Evolutionary conservation across 2,888 invertebrate species (phyloP), one percentile per base, ranked within the genome.

Genomic region (Nomada flava): DNA sequence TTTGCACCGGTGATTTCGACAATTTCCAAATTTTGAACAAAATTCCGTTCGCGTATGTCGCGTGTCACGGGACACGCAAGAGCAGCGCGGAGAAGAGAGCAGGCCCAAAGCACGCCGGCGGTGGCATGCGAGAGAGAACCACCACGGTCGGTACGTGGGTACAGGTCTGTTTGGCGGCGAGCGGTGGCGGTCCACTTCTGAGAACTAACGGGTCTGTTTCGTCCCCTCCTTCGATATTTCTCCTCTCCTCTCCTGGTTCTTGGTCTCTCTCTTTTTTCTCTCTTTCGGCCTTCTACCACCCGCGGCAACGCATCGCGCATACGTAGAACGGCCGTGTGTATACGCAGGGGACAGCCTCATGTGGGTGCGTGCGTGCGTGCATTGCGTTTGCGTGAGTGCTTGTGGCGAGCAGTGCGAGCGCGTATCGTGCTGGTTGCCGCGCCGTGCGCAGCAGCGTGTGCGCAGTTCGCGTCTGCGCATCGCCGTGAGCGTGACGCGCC

Each of bases 161-260:
- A 91, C 92, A 92, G 91, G 92, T 92, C 90, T 91, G 92, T 92
- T 92, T 91, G 91, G 90, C 92, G 91, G 91, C 88, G 89, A 89
- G 84, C 83, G 82, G 82, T 88, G 90, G 89, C 92, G 90, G 89
- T 90, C 89, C 90, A 91, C 89, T 92, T 92, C 92, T 90, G 88
- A 92, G 92, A 92, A 92, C 89, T 92, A 92, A 92, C 92, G 92
- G 92, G 92, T 92, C 92, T 91, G 91, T 90, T 90, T 90, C 85
- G 76, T 65, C 76, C 82, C 76, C 67, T 55, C 68, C 80, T 53
- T 71, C 67, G 20, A 11, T 36, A 20, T 69, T 71, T 65, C 44
- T 63, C n/a, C 59, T 47, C 55, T 50, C 73, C 42, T 53, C 57
- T 55, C 65, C 50, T 52, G 76, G 10, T 15, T 57, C 79, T 50